Base-by-base conservation (phyloP, 92 coral and sea anemone genomes). In the Porites lobata region DNA sequence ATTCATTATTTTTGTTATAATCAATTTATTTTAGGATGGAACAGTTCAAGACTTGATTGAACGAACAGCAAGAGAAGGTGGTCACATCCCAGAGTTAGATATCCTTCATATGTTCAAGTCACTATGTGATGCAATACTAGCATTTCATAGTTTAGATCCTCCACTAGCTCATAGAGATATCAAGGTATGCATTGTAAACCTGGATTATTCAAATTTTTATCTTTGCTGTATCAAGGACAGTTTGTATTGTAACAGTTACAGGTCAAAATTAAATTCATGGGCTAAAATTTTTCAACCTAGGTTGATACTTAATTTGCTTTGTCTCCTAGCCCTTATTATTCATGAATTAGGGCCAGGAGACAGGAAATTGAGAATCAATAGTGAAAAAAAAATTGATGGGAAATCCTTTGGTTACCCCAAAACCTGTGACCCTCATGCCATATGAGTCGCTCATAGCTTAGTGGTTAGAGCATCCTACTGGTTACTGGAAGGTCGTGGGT, bases 1-100 rank as follows among this genome's bases (percentile, higher is more conserved):
- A 54, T 54, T 1, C 1, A 47, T 51, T 21, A 4, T 54, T 8
- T 1, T 47, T 11, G 14, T 13, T 7, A 73, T 2, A 61, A 26
- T 20, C 56, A 22, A 17, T 17, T 59, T 4, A 32, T 66, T 67
- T 11, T 65, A 97, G 99, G 98, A 97, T 77, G 99, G 99, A 4
- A 97, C 98, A 76, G 99, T 97, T 51, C 98, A 97, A 72, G 99
- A 97, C 83, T 85, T 97, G 82, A 95, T 97, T 76, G 99, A 97
- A 73, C 92, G 68, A 57, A 94, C 88, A 69, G 56, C 75, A n/a
- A 89, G 89, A 12, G 81, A 78, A 54, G 87, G 92, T 47, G 58
- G 78, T 1, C 95, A 93, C 82, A 92, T 96, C 56, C 94, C 98
- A 9, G 99, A 97, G 87, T 77, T 96, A 73, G 92, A 97, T 61